Percentiles rank a stretch among this genome's conserved stretches.
Evolutionary conservation across 2,888 invertebrate genomes (phyloP).

Genomic region (Philaethria dido): DNA sequence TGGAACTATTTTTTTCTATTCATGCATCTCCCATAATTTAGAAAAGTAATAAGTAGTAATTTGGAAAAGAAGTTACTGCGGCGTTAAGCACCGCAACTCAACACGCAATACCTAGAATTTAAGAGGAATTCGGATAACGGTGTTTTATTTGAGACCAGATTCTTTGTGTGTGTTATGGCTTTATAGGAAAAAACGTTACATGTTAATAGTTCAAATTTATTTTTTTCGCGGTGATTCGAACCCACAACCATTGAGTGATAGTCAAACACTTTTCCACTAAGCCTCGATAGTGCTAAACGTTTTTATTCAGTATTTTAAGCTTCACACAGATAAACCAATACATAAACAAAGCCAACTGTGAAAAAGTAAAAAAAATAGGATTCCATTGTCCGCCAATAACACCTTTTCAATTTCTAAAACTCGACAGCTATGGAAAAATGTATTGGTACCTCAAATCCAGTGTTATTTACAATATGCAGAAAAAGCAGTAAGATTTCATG

Average conservation of each 20-base stretch:
- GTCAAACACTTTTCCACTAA: background rate
- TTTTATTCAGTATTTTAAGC: constrained; percentile 22
- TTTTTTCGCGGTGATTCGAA: background rate
- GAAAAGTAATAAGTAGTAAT: too few species aligned
- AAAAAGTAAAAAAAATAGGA: constrained; percentile 18
- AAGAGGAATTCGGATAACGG: too few species aligned
- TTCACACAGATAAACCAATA: constrained; percentile 13
- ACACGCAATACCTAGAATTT: too few species aligned
- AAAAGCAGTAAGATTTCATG: background rate
- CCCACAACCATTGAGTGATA: background rate
- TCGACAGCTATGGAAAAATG: background rate
- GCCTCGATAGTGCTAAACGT: background rate
- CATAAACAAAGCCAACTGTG: constrained; percentile 9
- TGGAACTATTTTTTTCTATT: too few species aligned
- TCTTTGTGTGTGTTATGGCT: too few species aligned
- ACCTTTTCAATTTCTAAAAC: constrained; percentile 22
- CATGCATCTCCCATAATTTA: too few species aligned
- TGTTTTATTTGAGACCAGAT: too few species aligned
- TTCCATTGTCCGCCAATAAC: constrained; percentile 15
- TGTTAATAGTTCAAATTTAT: too few species aligned
- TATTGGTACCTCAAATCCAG: background rate
- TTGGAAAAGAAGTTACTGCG: too few species aligned
- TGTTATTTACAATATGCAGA: background rate
- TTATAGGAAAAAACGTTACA: too few species aligned
- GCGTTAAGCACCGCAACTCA: too few species aligned